Percentiles rank a stretch among this genome's conserved stretches.
phyloP scores from a whole-genome alignment of 2,113 vertebrate species.

The Noctilio leporinus region DNA sequence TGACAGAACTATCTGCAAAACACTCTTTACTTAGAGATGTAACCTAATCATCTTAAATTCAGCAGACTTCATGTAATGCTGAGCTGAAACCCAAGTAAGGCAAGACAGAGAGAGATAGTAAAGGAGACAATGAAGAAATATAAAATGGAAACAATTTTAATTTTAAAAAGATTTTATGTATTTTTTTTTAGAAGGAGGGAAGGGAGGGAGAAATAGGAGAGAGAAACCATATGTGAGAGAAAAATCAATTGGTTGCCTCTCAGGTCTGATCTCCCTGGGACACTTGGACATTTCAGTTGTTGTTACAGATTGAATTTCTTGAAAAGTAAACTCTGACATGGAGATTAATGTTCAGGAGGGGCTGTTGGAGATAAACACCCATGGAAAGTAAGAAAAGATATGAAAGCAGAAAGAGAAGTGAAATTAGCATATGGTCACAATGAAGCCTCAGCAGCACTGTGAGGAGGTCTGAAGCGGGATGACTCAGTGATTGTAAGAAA shows the following conservation, averaged over 20 bases:
- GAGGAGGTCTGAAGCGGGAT: background rate
- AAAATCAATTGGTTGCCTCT: background rate
- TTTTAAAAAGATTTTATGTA: no score
- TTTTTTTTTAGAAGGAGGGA: no score
- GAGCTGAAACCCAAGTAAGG: constrained; percentile 23
- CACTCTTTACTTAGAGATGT: constrained; percentile 21
- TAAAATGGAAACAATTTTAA: background rate
- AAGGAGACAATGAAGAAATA: constrained; percentile 8
- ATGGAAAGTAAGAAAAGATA: background rate
- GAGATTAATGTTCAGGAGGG: background rate
- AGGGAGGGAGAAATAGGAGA: no score
- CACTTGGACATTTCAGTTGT: background rate
- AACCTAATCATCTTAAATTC: constrained; percentile 41
- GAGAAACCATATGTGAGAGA: no score
- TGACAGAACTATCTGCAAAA: constrained; percentile 39
- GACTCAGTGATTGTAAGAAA: background rate
- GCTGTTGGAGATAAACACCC: background rate
- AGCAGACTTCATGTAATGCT: background rate
- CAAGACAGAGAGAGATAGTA: background rate
- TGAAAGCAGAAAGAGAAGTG: background rate
- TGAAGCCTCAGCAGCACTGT: background rate
- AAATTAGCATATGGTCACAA: background rate
- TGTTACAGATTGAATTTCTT: background rate
- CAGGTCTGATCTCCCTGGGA: background rate
- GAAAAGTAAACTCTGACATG: background rate